Evolutionary conservation across 2,888 invertebrate species (phyloP).

Genomic region (Balanococcus diminutus): DNA sequence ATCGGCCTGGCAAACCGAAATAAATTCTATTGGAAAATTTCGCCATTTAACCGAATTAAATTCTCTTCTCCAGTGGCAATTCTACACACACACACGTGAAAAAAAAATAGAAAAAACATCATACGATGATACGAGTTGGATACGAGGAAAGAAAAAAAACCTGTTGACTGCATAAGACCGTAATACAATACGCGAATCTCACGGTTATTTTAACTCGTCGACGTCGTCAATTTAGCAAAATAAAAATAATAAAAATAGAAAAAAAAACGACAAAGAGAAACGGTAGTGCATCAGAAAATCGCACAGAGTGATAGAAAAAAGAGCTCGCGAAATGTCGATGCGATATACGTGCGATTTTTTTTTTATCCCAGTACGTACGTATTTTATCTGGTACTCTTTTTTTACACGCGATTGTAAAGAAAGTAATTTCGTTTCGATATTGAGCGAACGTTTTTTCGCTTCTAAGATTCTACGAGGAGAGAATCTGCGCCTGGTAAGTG

Average conservation of each 20-base stretch:
- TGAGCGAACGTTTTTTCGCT: not conserved
- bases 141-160: not conserved
- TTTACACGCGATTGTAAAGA: not conserved
- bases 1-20: too few relatives aligned
- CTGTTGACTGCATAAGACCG: not conserved
- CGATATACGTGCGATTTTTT: not conserved
- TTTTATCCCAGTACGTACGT: too few relatives aligned
- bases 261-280: not conserved
- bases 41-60: not conserved
- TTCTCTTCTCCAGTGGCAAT: not conserved
- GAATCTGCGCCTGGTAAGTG: not conserved
- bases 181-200: not conserved
- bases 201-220: not conserved
- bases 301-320: not conserved
- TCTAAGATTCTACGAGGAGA: not conserved
- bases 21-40: not conserved
- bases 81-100: too few relatives aligned
- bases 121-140: too few relatives aligned
- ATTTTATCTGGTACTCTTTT: not conserved
- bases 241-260: not conserved
- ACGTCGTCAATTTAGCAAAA: not conserved
- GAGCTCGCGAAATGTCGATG: not conserved
- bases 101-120: not conserved
- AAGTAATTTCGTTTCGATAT: not conserved
- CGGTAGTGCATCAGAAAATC: too few relatives aligned